A percentile compares a stretch with the other conserved stretches of the same genome.
Evolutionary conservation across 2,113 vertebrate species (phyloP).

Genomic region (Ivindomyrus marchei): DNA sequence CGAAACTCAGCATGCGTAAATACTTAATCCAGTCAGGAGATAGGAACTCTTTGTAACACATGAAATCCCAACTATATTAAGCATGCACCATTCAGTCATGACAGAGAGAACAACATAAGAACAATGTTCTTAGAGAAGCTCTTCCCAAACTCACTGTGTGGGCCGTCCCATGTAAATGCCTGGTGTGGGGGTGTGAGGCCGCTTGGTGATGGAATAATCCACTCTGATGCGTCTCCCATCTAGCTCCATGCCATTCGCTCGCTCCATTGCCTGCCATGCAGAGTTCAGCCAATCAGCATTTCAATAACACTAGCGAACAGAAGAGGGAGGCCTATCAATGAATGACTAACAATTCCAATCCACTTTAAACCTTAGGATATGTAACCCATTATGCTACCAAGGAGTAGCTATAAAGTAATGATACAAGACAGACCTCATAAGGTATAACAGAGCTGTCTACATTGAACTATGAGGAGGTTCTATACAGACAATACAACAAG

Average conservation of each 20-base stretch:
- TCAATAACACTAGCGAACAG: neutral
- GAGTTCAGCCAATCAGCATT: neutral
- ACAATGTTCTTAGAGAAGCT: neutral
- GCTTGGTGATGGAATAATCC: constrained; percentile 91
- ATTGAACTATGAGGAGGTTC: neutral
- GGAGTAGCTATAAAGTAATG: neutral
- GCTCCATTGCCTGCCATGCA: constrained; percentile 76
- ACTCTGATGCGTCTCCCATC: constrained; percentile 83
- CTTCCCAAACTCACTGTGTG: constrained; percentile 69
- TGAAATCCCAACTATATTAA: neutral
- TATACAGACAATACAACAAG: neutral
- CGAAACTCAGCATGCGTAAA: neutral
- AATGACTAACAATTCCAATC: neutral
- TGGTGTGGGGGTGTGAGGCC: constrained; percentile 83
- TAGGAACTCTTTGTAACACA: neutral
- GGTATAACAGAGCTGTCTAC: neutral
- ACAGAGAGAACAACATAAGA: neutral
- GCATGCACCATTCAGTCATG: neutral
- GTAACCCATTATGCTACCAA: neutral
- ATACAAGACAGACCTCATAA: neutral
- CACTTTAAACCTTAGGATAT: neutral
- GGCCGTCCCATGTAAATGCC: constrained; percentile 91
- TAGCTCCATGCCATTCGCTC: constrained; percentile 87
- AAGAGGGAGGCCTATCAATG: neutral
- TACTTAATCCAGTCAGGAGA: neutral